Conservation (phyloP, 2,888 invertebrate genomes). For the Kuschelorhynchus macadamiae region DNA sequence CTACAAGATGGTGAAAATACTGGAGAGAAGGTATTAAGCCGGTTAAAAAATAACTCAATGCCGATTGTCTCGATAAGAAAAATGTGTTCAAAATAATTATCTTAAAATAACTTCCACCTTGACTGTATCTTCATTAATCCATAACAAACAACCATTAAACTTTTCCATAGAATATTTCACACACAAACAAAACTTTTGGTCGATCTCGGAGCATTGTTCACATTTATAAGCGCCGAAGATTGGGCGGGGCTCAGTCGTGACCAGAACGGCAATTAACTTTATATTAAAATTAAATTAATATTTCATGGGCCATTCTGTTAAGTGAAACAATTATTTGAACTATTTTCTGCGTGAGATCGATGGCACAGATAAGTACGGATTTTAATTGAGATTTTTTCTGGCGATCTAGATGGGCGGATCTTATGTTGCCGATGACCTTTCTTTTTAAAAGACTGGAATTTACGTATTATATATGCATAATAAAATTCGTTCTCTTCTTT, state of each 20-base stretch:
- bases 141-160: background rate
- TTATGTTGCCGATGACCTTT: conserved; percentile 13
- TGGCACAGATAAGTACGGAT: conserved; percentile 51
- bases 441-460: background rate
- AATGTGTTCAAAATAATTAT: too few species aligned
- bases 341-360: conserved; percentile 55
- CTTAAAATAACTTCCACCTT: too few species aligned
- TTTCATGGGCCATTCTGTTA: conserved; percentile 56
- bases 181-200: conserved; percentile 24
- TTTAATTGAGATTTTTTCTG: conserved; percentile 46
- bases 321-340: conserved; percentile 57
- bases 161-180: conserved; percentile 16
- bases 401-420: conserved; percentile 13
- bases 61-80: too few species aligned
- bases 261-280: conserved; percentile 49
- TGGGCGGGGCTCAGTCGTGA: conserved; percentile 41
- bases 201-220: conserved; percentile 2
- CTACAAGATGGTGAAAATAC: too few species aligned
- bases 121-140: too few species aligned
- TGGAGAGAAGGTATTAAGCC: too few species aligned
- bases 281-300: conserved; percentile 61
- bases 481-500: too few species aligned
- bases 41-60: too few species aligned
- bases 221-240: background rate
- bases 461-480: background rate